These are phyloP conservation scores for Ctenopoma multispine DNA, from an alignment of 2,797 vertebrate genomes.

Conservation along the genomic window DNA sequence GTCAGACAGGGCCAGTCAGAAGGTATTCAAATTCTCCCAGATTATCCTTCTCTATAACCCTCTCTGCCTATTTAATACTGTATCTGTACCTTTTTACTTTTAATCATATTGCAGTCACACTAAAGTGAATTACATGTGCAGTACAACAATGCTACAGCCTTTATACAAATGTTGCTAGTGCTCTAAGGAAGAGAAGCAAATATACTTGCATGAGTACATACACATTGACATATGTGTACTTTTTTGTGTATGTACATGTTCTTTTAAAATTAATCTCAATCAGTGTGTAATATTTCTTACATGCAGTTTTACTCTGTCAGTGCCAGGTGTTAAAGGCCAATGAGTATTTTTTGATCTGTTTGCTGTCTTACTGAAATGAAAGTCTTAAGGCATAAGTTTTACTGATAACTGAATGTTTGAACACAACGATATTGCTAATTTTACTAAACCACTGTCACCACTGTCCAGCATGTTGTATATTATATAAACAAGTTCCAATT, in stretches of 20 bases:
- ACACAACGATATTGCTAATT: no score
- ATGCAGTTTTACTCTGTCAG: no score
- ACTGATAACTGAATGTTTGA: no score
- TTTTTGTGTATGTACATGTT: neutral
- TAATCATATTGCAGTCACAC: neutral
- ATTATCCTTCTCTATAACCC: neutral
- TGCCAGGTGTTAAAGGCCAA: no score
- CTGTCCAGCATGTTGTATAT: no score
- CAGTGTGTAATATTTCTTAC: no score
- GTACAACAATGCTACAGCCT: neutral
- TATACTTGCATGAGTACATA: neutral
- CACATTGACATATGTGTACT: neutral
- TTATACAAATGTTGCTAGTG: neutral
- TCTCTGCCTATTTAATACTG: slow-evolving; percentile 4
- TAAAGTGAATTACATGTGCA: neutral
- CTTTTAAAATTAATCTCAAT: neutral
- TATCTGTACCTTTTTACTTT: slow-evolving; percentile 18
- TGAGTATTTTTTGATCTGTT: neutral
- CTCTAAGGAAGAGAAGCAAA: neutral
- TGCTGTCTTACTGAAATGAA: neutral
- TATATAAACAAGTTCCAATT: no score
- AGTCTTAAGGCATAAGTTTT: no score
- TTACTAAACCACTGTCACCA: no score
- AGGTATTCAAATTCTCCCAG: slow-evolving; percentile 71
- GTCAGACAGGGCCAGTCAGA: slow-evolving; percentile 94